These are phyloP conservation scores for Spea hammondii DNA, from an alignment of 2,797 vertebrate species.

Conservation along the genomic window DNA sequence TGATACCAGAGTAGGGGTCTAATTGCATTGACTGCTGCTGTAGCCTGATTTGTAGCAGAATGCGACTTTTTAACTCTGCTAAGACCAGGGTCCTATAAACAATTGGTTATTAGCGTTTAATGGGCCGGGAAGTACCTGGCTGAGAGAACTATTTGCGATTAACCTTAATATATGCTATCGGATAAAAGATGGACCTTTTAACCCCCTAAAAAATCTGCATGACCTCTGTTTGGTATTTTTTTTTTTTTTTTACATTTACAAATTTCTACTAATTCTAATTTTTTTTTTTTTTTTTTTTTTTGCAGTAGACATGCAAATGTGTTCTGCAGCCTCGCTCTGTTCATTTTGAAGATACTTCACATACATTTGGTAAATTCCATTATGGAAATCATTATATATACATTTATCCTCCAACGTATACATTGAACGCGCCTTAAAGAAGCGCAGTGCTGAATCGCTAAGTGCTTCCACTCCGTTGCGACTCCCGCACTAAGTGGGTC, in stretches of 20 bases:
- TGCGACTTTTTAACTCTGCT: background rate
- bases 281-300: too few relatives aligned
- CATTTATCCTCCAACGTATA: background rate
- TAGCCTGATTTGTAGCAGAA: constrained; percentile 25
- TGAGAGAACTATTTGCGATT: too few relatives aligned
- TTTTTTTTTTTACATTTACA: too few relatives aligned
- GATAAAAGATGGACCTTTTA: background rate
- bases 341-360: background rate
- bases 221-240: too few relatives aligned
- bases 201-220: too few relatives aligned
- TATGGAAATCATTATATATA: background rate
- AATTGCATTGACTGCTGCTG: constrained; percentile 21
- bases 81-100: background rate
- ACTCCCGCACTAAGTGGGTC: constrained; percentile 19
- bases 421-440: background rate
- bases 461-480: background rate
- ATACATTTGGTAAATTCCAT: background rate
- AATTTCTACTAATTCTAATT: too few relatives aligned
- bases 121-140: background rate
- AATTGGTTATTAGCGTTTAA: constrained; percentile 14
- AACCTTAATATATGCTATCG: background rate
- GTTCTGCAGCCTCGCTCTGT: background rate
- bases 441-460: background rate
- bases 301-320: too few relatives aligned
- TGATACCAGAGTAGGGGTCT: constrained; percentile 18